Base-by-base conservation (phyloP, 2,113 vertebrate genomes). In the Clarias macrocephalus region DNA sequence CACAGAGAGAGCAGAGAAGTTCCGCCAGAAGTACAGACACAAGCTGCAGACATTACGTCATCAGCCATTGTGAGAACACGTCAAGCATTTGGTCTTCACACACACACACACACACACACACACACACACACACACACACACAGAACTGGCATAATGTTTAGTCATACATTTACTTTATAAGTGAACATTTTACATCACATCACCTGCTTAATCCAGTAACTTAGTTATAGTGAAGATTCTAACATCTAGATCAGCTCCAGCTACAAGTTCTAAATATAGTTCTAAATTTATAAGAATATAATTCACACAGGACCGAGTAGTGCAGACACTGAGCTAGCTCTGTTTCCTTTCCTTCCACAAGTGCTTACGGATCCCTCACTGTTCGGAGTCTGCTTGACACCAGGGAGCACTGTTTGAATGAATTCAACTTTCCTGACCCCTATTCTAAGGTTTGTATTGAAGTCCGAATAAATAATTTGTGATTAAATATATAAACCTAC, bases 401-500 rank as follows among this genome's bases (percentile, higher is more conserved):
- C 0, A 94, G 98, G 93, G 98, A 99, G 84, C 98, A 99, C 94
- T 99, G 98, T 91, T 91, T 99, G 93, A 99, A 99, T 0, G 98
- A 99, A 94, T 99, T 99, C 95, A 98, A 95, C 95, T 99, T 99
- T 92, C 98, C 98, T 8, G 98, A 99, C 85, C 98, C 98, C 86
- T 99, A 99, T 89, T 99, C 97, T 70, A 97, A 99, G 95, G 98
- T 99, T 93, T 94, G 96, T 88, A 56, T 85, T 88, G 86, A 3
- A 12, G 16, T 15, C 15, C 57, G 65, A 33, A 16, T 60, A 28
- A 59, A 76, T 52, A 2, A 48, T 48, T 23, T 6, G 9, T 59
- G 83, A 23, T 11, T 66, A 9, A 65, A 66, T 23, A 23, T 3
- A 68, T 3, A 30, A 54, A 12, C 15, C 1, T 73, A 3, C 37